Conservation (phyloP, 2,113 vertebrate genomes). For the Elachura formosa region DNA sequence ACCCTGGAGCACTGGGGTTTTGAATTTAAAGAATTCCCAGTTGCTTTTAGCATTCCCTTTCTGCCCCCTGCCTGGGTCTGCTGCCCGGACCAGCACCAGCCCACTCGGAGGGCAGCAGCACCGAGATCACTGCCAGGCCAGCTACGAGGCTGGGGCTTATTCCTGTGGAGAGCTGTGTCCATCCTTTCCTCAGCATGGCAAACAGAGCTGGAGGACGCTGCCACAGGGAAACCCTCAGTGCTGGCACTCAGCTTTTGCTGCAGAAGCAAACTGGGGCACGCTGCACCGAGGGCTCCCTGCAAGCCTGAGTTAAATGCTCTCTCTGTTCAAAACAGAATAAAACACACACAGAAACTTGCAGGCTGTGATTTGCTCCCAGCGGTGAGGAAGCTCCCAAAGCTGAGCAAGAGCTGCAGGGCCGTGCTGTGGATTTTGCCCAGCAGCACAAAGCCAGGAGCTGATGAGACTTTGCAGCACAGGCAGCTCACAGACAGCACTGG, state of each 20-base stretch:
- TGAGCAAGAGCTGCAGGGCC: accelerated
- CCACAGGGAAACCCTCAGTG: neutral
- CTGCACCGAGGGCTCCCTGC: neutral
- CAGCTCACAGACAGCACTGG: neutral
- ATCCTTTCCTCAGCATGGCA: neutral
- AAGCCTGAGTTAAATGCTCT: neutral
- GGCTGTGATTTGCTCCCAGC: neutral
- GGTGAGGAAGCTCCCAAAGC: neutral
- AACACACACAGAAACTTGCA: neutral
- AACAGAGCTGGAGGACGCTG: neutral
- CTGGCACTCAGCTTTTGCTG: neutral
- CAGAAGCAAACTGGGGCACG: neutral
- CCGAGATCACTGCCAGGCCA: accelerated
- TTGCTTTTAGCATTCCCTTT: neutral
- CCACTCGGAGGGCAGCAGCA: neutral
- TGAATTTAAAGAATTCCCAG: neutral
- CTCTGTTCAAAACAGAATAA: accelerated
- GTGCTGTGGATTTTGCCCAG: neutral
- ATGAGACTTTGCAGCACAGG: neutral
- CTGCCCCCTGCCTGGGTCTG: neutral
- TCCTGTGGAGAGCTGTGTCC: neutral
- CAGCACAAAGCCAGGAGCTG: neutral
- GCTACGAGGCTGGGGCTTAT: accelerated
- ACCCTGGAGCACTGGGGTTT: accelerated
- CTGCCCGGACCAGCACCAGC: neutral